Evolutionary conservation across 1,140 invertebrate genomes (phyloP), one percentile per base, ranked within the genome.

Genomic region (Hylyphantes graminicola): DNA sequence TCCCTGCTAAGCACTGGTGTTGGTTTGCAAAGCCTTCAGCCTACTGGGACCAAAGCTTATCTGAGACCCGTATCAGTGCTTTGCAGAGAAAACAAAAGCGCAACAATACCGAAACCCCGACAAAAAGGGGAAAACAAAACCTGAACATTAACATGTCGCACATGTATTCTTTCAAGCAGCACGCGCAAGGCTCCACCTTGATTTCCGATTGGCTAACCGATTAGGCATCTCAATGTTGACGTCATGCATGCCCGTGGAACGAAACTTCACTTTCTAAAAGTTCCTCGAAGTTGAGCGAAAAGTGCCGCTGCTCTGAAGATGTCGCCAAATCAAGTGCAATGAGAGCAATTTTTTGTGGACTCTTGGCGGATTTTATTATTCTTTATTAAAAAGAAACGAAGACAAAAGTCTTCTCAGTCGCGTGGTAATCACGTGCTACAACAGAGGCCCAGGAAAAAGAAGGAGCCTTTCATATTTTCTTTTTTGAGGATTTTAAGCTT

Each of bases 131-230:
- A 21, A 35, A 19, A 15, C 8, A 57, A 73, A 73, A 57, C 15
- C 72, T 59, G 75, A 53, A 67, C 64, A 78, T 78, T 78, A 78
- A 78, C 63, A 78, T 78, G 76, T 67, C 65, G 35, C 61, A 53
- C 76, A 67, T 64, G 61, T 78, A 76, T 35, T 64, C 59, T 64
- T 21, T 64, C 68, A 81, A 81, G 51, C 63, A 21, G 51, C 63
- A 53, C 11, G 50, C 64, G 21, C 21, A 65, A 80, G 35, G 64
- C 65, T 70, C 77, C 77, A 80, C 77, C 77, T 80, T 70, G 19
- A 59, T 80, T 59, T 80, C 77, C 77, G 65, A 80, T 80, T 80
- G 77, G 76, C 64, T 79, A 35, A 48, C 48, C 64, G 63, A 79
- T 79, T 79, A 79, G 77, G 65, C 65, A 80, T 21, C 53, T 68